Evolutionary conservation across 2,797 vertebrate genomes (phyloP).

Genomic region (Hemitrygon akajei): DNA sequence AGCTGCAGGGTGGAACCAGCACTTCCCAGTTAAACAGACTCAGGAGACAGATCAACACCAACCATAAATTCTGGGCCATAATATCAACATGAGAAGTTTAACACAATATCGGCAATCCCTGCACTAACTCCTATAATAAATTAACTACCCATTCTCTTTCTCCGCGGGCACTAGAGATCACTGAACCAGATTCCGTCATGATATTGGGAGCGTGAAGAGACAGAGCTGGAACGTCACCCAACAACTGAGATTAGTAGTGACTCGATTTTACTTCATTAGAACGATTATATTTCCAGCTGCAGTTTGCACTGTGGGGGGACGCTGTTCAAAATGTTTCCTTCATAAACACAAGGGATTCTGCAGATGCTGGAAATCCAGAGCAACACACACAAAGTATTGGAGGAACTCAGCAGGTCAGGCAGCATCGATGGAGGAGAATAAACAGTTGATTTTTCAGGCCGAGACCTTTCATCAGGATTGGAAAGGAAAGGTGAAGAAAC

Average conservation of each 20-base stretch:
- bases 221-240: neutral
- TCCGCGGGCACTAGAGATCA: neutral
- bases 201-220: neutral
- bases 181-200: neutral
- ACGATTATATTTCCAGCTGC: neutral
- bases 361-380: no score
- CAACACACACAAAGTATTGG: no score
- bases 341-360: neutral
- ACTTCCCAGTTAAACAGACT: no score
- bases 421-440: no score
- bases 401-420: no score
- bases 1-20: no score
- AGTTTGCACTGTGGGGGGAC: neutral
- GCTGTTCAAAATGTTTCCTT: neutral
- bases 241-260: neutral
- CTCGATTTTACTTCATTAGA: neutral
- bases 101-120: neutral
- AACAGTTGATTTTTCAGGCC: no score
- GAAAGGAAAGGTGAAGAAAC: no score
- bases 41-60: no score
- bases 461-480: no score
- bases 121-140: neutral
- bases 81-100: neutral
- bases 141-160: neutral
- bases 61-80: neutral